Evolutionary conservation across 30 jellyfish, hydroid and myxozoan genomes (phyloP).

Genomic region (Chrysaora quinquecirrha): DNA sequence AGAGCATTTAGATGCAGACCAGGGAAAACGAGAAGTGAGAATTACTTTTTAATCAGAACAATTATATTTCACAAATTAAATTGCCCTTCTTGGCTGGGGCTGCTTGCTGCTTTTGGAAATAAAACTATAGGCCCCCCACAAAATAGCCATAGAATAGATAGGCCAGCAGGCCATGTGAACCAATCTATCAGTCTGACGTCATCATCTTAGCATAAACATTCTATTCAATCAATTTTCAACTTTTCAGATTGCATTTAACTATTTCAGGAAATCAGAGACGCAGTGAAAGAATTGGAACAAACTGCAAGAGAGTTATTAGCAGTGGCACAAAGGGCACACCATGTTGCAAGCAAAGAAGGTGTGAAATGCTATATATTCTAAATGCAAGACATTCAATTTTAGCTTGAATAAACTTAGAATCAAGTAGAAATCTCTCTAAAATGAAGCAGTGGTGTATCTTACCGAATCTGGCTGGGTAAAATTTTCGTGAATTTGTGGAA

Average conservation of each 20-base stretch:
- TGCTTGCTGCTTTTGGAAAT: not conserved
- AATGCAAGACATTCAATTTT: not conserved
- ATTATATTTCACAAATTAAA: not conserved
- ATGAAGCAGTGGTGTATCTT: too few species aligned
- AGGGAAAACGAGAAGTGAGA: slow-evolving; percentile 55
- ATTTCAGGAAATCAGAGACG: slow-evolving; percentile 71
- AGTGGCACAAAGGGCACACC: slow-evolving; percentile 70
- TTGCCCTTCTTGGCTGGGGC: not conserved
- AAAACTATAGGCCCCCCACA: not conserved
- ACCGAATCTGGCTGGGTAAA: too few species aligned
- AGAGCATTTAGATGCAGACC: slow-evolving; percentile 30
- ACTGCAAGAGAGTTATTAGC: slow-evolving; percentile 78
- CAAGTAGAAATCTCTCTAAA: not conserved
- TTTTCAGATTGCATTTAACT: not conserved
- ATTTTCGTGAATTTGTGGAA: too few species aligned
- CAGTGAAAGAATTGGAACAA: slow-evolving; percentile 68
- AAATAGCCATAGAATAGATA: not conserved
- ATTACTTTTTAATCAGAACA: not conserved
- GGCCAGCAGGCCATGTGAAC: not conserved
- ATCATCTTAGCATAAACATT: not conserved
- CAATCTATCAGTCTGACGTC: not conserved
- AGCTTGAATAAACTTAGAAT: too few species aligned
- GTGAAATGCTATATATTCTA: not conserved
- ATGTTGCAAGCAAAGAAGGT: slow-evolving; percentile 61
- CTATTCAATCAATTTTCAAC: not conserved